A percentile compares a stretch with the other conserved stretches of the same genome.
Evolutionary conservation across 2,113 vertebrate genomes (phyloP).

Genomic region (Gila orcuttii): DNA sequence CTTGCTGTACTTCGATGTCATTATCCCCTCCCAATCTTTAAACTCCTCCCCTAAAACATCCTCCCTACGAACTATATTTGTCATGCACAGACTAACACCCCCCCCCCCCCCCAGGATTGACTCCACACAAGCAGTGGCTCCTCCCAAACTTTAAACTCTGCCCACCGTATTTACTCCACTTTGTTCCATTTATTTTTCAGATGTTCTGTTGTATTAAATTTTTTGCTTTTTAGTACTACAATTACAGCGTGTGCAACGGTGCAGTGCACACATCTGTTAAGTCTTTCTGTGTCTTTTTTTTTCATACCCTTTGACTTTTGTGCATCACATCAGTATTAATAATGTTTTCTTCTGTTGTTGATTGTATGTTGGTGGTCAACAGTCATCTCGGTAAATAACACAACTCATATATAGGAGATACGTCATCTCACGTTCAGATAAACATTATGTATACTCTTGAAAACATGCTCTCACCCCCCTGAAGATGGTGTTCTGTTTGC

Average conservation of each 20-base stretch:
- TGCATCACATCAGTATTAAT: slow-evolving; percentile 37
- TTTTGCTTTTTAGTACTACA: slow-evolving; percentile 1
- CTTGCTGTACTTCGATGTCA: not conserved
- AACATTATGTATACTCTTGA: not conserved
- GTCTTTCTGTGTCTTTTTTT: not conserved
- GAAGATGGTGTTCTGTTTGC: not conserved
- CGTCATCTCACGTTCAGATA: not conserved
- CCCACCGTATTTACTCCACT: not conserved
- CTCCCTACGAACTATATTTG: not conserved
- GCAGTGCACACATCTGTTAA: not conserved
- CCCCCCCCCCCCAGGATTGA: not conserved
- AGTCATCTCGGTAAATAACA: slow-evolving; percentile 8
- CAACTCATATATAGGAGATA: not conserved
- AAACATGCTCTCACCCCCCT: not conserved
- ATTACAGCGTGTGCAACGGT: not conserved
- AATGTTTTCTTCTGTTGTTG: not conserved
- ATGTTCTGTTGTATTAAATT: slow-evolving; percentile 1
- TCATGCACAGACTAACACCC: not conserved
- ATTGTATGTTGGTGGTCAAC: not conserved
- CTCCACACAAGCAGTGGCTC: not conserved
- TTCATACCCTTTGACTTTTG: slow-evolving; percentile 4
- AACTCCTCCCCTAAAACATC: not conserved
- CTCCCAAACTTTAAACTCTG: not conserved
- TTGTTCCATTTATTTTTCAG: not conserved
- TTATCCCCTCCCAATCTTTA: not conserved